phyloP scores from a whole-genome alignment of 2,797 vertebrate genomes.

The Dendrocincla tyrannina region DNA sequence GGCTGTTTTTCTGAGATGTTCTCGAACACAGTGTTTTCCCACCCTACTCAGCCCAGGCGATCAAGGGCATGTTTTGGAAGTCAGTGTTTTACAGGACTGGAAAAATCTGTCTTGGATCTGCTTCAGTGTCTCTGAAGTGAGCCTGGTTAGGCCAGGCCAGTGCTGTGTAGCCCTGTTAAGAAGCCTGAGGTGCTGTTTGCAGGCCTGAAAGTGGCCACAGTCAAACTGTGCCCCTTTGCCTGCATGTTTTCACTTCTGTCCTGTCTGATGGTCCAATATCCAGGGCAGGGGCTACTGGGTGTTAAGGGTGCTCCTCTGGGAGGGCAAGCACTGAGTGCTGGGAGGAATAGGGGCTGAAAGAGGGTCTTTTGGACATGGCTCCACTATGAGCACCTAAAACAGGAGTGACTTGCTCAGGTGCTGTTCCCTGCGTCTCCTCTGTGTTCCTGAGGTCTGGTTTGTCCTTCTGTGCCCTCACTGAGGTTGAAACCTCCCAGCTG shows the following conservation, averaged over 20 bases:
- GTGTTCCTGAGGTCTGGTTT: neutral
- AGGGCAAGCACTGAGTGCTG: no score
- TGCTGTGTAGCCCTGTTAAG: neutral
- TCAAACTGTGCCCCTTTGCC: neutral
- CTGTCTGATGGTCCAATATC: neutral
- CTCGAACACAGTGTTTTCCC: neutral
- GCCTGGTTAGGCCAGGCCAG: neutral
- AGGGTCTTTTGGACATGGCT: neutral
- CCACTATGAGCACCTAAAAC: neutral
- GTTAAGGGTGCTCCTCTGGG: neutral
- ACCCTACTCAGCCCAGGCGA: neutral
- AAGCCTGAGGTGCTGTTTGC: neutral
- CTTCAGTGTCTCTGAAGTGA: neutral
- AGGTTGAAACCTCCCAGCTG: neutral
- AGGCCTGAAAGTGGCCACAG: fast-evolving
- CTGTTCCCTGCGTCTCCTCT: neutral
- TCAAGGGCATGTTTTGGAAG: neutral
- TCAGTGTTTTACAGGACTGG: neutral
- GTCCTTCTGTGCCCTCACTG: neutral
- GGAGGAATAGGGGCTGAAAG: neutral
- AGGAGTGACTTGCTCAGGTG: fast-evolving
- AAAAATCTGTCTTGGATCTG: neutral
- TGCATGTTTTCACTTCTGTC: neutral
- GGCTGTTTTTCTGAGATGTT: neutral
- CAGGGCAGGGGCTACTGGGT: neutral